A percentile compares a stretch with the other conserved stretches of the same genome.
Evolutionary conservation across 2,797 vertebrate genomes (phyloP).

Genomic region (Manis pentadactyla): DNA sequence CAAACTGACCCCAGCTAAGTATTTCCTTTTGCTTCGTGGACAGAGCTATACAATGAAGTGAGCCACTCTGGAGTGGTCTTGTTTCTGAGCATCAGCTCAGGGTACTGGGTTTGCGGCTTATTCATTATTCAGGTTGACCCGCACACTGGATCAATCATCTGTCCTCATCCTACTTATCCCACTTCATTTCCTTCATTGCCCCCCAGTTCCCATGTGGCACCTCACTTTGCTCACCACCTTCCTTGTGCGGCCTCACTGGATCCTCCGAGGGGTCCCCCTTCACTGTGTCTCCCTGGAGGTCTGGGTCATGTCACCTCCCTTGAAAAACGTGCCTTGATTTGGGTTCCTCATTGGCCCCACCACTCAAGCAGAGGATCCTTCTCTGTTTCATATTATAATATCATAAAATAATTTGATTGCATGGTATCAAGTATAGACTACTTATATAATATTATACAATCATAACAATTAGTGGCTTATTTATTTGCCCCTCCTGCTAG

Average conservation of each 20-base stretch:
- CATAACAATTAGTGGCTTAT: not conserved
- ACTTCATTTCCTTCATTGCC: not conserved
- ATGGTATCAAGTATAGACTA: too few relatives aligned
- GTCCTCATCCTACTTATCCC: not conserved
- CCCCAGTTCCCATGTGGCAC: not conserved
- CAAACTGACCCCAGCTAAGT: not conserved
- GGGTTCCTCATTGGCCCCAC: not conserved
- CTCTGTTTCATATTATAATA: too few relatives aligned
- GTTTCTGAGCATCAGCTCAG: not conserved
- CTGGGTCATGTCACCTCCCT: not conserved
- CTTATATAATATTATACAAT: not conserved
- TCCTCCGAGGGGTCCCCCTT: not conserved
- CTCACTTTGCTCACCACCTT: not conserved
- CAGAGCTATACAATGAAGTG: not conserved
- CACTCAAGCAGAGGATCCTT: not conserved
- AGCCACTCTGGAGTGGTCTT: not conserved
- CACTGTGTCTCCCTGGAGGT: not conserved
- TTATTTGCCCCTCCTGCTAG: not conserved
- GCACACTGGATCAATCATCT: not conserved
- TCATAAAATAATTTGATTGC: too few relatives aligned
- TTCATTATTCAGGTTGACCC: not conserved
- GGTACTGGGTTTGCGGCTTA: not conserved
- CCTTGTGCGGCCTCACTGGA: not conserved
- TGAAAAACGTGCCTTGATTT: not conserved
- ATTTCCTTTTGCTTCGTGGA: not conserved